phyloP scores from a whole-genome alignment of 2,113 vertebrate species.

The Mus pahari region DNA sequence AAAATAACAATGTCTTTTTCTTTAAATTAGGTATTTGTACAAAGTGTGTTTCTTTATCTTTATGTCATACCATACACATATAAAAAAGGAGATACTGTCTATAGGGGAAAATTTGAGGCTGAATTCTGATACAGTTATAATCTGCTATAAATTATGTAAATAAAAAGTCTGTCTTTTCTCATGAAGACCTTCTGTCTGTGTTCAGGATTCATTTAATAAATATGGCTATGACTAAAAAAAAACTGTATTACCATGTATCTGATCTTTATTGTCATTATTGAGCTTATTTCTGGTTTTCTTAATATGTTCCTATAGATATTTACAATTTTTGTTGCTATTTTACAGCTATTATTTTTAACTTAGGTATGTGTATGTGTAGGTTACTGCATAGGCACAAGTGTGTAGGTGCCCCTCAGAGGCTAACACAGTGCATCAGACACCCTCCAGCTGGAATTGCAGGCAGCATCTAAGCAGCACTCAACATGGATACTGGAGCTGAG shows the following conservation, averaged over 20 bases:
- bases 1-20: neutral
- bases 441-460: neutral
- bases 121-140: neutral
- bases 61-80: neutral
- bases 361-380: neutral
- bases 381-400: neutral
- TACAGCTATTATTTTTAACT: too few relatives aligned
- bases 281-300: neutral
- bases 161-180: neutral
- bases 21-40: neutral
- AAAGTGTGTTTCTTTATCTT: neutral
- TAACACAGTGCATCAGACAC: neutral
- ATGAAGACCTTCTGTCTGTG: neutral
- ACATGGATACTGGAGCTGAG: neutral
- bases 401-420: neutral
- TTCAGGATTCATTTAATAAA: neutral
- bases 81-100: neutral
- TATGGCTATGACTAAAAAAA: neutral
- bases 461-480: neutral
- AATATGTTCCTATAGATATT: neutral
- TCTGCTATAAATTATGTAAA: neutral
- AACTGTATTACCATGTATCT: neutral
- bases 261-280: neutral
- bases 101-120: neutral
- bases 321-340: neutral